Conservation (phyloP, 2,888 invertebrate species). For the Disparrhopalites patrizii region DNA sequence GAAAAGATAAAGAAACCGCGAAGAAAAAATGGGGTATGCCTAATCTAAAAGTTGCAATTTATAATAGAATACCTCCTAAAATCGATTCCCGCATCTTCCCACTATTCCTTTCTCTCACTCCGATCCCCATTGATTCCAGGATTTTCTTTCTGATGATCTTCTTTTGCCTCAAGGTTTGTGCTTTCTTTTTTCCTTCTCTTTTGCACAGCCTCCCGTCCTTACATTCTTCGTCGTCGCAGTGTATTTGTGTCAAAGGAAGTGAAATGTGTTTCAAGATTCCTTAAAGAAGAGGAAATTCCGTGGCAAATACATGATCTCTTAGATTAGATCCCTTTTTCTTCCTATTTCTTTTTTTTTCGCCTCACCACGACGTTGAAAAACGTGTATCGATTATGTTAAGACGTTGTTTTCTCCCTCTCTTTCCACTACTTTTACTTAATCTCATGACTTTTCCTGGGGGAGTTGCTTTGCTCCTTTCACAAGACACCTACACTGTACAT, state of each 20-base stretch:
- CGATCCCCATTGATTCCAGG: too few relatives aligned
- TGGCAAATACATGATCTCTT: conserved; percentile 10
- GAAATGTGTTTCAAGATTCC: conserved; percentile 3
- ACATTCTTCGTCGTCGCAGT: background rate
- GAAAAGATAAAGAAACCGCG: too few relatives aligned
- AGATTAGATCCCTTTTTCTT: conserved; percentile 18
- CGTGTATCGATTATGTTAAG: conserved; percentile 19
- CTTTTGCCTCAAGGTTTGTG: too few relatives aligned
- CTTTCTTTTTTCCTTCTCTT: conserved; percentile 9
- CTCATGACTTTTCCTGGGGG: too few relatives aligned
- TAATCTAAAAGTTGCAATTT: conserved; percentile 8
- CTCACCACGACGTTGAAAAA: conserved; percentile 18
- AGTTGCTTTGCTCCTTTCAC: too few relatives aligned
- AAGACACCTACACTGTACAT: too few relatives aligned
- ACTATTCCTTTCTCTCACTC: background rate
- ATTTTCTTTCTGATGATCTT: too few relatives aligned
- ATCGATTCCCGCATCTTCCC: background rate
- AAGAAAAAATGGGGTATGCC: too few relatives aligned
- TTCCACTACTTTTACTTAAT: too few relatives aligned
- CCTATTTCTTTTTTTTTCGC: too few relatives aligned
- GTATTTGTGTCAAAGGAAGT: background rate
- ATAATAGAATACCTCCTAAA: background rate
- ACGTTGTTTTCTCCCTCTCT: background rate
- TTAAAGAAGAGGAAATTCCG: conserved; percentile 10
- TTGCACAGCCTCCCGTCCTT: background rate